Percentiles rank a stretch among this genome's conserved stretches.
phyloP scores from a whole-genome alignment of 2,888 invertebrate genomes.

The Xestoiulus laeticollis region DNA sequence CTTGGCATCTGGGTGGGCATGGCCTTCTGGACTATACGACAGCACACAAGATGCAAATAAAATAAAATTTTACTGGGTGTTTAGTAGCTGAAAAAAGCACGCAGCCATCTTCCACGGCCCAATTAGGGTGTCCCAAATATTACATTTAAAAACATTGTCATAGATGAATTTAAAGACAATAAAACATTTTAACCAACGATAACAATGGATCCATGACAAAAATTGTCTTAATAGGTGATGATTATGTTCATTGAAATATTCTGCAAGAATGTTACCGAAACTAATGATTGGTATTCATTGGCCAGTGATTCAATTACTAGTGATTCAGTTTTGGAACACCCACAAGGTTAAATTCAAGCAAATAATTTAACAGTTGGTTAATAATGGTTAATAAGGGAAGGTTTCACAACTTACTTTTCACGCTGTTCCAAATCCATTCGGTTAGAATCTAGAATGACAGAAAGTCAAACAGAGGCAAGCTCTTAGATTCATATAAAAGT shows the following conservation, averaged over 20 bases:
- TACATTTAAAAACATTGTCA: neutral
- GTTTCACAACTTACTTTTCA: slow-evolving; percentile 50
- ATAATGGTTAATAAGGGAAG: slow-evolving; percentile 24
- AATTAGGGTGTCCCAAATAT: neutral
- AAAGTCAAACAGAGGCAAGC: slow-evolving; percentile 39
- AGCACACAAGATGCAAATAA: slow-evolving; percentile 45
- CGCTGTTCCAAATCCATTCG: slow-evolving; percentile 54
- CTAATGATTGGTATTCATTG: too few species aligned
- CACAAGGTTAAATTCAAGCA: neutral
- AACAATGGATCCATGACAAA: too few species aligned
- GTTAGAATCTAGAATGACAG: slow-evolving; percentile 51
- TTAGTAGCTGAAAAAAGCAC: neutral
- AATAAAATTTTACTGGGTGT: slow-evolving; percentile 15
- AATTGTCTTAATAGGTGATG: too few species aligned
- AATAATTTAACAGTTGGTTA: neutral
- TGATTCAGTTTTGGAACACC: neutral
- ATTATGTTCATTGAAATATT: too few species aligned
- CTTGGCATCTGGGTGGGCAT: slow-evolving; percentile 50
- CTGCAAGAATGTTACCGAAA: too few species aligned
- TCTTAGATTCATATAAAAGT: neutral
- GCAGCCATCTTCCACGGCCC: neutral
- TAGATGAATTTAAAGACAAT: too few species aligned
- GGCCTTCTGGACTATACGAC: slow-evolving; percentile 54
- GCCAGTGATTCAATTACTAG: too few species aligned
- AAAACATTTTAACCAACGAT: too few species aligned